Evolutionary conservation across 1,140 invertebrate genomes (phyloP), one percentile per base, ranked within the genome.

Genomic region (Glomeris maerens): DNA sequence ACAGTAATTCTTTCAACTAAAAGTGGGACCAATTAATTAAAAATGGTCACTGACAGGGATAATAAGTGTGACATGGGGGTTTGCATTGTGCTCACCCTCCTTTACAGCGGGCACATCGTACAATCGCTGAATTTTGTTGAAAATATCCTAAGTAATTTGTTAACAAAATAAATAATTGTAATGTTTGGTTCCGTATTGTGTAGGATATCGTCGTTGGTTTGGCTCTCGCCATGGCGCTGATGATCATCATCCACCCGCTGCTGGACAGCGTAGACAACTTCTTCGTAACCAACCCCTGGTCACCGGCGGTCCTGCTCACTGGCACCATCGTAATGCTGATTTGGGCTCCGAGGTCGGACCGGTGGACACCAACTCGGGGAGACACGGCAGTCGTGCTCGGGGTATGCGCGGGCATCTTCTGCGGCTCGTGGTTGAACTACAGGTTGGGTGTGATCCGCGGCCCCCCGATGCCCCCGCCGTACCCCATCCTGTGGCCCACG

Each of bases 311-410:
- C 26, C 64, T 86, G 27, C 58, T 86, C 4, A 57, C 70, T 2
- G 59, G 78, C 44, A 78, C 78, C 17, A 72, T 88, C 48, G 61
- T 75, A 1, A 69, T 79, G 42, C 77, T 84, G 47, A 66, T 80
- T 49, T 79, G 79, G 62, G 79, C 84, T 66, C 80, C 84, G 1
- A 75, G 74, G 45, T 65, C 69, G 39, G 77, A 80, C 49, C 79
- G 76, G 55, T 86, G 84, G 83, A 86, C 83, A 21, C 83, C 84
- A 17, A 85, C 84, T 23, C 80, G 87, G 62, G 84, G 84, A 25
- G 88, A 93, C 64, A 89, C 87, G 1, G 78, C 84, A 5, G 79
- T 86, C 68, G 82, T 89, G 46, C 68, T 91, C 40, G 81, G 80
- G 22, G 80, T 86, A 4, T 79, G 78, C 52, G 76, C 78, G n/a